Conservation (phyloP, 2,797 vertebrate genomes). For the Myotis daubentonii region DNA sequence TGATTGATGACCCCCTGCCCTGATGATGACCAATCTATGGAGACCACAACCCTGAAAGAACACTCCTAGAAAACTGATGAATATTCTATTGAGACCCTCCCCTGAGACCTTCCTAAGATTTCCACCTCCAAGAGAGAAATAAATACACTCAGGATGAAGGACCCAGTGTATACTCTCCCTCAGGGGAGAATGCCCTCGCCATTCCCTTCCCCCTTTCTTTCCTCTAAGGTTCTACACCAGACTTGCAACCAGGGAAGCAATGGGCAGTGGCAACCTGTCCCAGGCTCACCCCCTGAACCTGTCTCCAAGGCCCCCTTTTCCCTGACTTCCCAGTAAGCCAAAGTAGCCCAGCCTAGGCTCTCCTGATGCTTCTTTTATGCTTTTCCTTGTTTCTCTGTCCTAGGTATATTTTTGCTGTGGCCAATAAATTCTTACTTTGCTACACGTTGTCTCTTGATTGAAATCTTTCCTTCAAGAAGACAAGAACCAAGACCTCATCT, state of each 20-base stretch:
- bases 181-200: background rate
- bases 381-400: background rate
- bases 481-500: background rate
- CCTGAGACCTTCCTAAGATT: background rate
- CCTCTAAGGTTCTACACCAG: background rate
- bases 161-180: background rate
- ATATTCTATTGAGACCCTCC: background rate
- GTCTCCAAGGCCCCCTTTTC: background rate
- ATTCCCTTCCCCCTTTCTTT: background rate
- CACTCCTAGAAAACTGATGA: background rate
- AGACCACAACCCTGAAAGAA: background rate
- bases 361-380: background rate
- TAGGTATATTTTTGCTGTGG: background rate
- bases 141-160: background rate
- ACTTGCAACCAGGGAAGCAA: background rate
- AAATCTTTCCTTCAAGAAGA: background rate
- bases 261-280: background rate
- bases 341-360: background rate
- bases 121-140: background rate
- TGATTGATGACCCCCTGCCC: background rate
- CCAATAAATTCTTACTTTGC: background rate
- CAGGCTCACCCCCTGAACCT: background rate
- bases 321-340: background rate
- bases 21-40: background rate
- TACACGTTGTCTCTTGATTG: background rate